Evolutionary conservation across 1,140 invertebrate species (phyloP), one percentile per base, ranked within the genome.

Genomic region (Maconellicoccus hirsutus): DNA sequence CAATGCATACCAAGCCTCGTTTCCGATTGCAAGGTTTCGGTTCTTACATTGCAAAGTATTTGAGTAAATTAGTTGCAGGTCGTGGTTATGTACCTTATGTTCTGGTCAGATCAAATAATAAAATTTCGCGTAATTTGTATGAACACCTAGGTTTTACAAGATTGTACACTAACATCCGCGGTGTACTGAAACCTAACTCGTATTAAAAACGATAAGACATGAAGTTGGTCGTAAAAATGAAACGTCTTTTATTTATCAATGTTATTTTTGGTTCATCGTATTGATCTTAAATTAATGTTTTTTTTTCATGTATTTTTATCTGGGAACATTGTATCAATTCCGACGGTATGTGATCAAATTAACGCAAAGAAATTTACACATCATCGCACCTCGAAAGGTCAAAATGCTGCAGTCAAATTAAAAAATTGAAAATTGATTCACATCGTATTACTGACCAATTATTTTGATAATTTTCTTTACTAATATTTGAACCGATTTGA

Each of bases 1-100:
- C 89, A n/a, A 92, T 92, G 90, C 89, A 91, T 79, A 92, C 90
- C 70, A 84, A 86, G 77, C 89, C 89, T 25, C 88, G 90, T 77
- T 88, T 86, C 78, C 83, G 89, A 72, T 82, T 89, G 75, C 91
- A 91, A 83, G 90, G 90, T 74, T 86, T 78, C 75, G 87, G 87
- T 69, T 86, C 88, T 39, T 84, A 84, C 75, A 78, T 89, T 71
- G 87, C 87, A 63, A 83, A 84, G 72, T 80, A 81, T 70, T 77
- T 85, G 75, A 90, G 87, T 70, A 86, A 86, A 77, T 82, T 85
- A 69, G 89, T 91, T 39, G 84, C 85, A 23, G 84, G 87, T 71
- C 83, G 87, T 29, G 89, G 89, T 73, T 92, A 91, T 78, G 84
- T 86, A 72, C 89, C 89, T 16, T 92, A 90, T 78, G 90, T 92